Percentiles rank a stretch among this genome's conserved stretches.
Conservation (phyloP, 2,888 invertebrate genomes). For the Taenaris catops region DNA sequence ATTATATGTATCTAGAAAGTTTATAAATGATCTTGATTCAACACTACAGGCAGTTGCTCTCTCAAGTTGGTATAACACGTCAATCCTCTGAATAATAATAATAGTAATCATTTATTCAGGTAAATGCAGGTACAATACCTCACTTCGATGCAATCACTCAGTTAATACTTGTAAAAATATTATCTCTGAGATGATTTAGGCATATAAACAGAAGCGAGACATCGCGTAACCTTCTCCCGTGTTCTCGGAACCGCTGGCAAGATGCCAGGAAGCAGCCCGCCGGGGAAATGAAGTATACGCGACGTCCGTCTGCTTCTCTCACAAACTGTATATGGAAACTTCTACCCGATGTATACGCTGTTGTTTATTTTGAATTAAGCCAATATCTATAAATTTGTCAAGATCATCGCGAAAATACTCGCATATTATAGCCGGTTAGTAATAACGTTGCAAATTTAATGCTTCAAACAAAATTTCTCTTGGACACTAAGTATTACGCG, state of each 20-base stretch:
- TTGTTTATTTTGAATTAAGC: slow-evolving; percentile 50
- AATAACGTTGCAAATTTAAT: slow-evolving; percentile 28
- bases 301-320: slow-evolving; percentile 58
- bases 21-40: too few species aligned
- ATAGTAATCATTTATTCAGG: too few species aligned
- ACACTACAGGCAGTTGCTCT: too few species aligned
- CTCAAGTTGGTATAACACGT: too few species aligned
- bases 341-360: slow-evolving; percentile 40
- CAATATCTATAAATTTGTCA: slow-evolving; percentile 38
- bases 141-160: slow-evolving; percentile 2
- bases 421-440: slow-evolving; percentile 27
- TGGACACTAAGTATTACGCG: slow-evolving; percentile 22
- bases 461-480: slow-evolving; percentile 26
- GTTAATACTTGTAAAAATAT: slow-evolving; percentile 46
- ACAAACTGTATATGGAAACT: slow-evolving; percentile 67
- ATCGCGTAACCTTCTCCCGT: slow-evolving; percentile 72
- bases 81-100: too few species aligned
- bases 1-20: too few species aligned
- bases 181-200: slow-evolving; percentile 69
- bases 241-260: slow-evolving; percentile 73
- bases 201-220: slow-evolving; percentile 73
- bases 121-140: too few species aligned
- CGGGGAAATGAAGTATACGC: slow-evolving; percentile 64
- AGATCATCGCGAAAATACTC: slow-evolving; percentile 30
- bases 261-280: slow-evolving; percentile 54